Base-by-base conservation (phyloP, 2,113 vertebrate genomes). In the Oryzias celebensis region DNA sequence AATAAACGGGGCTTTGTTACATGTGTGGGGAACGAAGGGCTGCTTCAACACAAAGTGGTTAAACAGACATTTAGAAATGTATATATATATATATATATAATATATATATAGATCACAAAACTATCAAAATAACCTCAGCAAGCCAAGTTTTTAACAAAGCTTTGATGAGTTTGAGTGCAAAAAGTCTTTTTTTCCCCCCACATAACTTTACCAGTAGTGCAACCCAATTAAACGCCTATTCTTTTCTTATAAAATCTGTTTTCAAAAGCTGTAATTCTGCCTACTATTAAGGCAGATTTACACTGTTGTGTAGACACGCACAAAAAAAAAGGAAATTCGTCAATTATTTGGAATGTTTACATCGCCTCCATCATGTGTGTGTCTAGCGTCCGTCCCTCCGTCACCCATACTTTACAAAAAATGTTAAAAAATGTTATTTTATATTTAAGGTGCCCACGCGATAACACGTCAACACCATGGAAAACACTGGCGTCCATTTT, bases 161-260 rank as follows among this genome's bases (percentile, higher is more conserved):
- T 64, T 83, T 70, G 72, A 76, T 62, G 82, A 85, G 71, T 85
- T 68, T 64, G 68, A 91, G 89, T 90, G 89, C 88, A 90, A 91
- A 83, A 72, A 50, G 13, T 57, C 2, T 68, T 1, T 48, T 64
- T 68, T 59, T 62, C 76, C 64, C 71, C 68, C 66, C 64, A 52
- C 44, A 68, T 31, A 67, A 10, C 69, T 15, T 4, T 77, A 76
- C 85, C 72, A 60, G 56, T 80, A 88, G 88, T 90, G 87, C 87
- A 90, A 87, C 75, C 10, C 69, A 69, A 81, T 65, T 69, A 69
- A 69, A 80, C 64, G 41, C 58, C 52, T 63, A 59, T 63, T 75
- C 46, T 74, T 58, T 36, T 36, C 52, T 46, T 8, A 6, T 36
- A 8, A 14, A n/a, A 28, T 24, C 7, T 14, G 55, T 47, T 46